A percentile compares a stretch with the other conserved stretches of the same genome.
phyloP scores from a whole-genome alignment of 2,797 vertebrate species.

The Pempheris klunzingeri region DNA sequence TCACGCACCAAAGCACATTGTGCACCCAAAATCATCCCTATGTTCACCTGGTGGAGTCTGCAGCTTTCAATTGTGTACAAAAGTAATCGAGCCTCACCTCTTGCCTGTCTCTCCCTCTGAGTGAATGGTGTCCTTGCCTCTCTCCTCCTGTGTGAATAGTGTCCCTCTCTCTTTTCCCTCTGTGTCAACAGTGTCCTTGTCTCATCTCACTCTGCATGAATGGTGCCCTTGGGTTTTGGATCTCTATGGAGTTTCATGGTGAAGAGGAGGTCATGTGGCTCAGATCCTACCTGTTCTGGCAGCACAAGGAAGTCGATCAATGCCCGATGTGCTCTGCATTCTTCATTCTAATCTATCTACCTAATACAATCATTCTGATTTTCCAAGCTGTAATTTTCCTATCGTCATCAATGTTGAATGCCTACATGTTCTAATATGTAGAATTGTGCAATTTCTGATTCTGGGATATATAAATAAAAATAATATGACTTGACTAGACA shows the following conservation, averaged over 20 bases:
- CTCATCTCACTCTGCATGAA: neutral
- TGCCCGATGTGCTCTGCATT: rapidly evolving
- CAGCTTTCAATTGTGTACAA: neutral
- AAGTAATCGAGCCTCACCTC: neutral
- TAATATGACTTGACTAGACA: neutral
- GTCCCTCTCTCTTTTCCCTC: neutral
- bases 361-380: neutral
- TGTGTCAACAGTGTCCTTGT: neutral
- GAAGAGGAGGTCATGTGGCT: neutral
- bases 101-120: neutral
- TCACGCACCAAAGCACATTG: neutral
- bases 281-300: neutral
- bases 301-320: neutral
- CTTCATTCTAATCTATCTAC: neutral
- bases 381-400: neutral
- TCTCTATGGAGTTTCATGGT: neutral
- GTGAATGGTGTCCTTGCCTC: neutral
- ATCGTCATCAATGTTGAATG: too few species aligned
- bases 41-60: neutral
- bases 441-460: neutral
- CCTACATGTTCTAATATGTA: too few species aligned
- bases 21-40: neutral
- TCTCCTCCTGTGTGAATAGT: neutral
- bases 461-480: neutral
- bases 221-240: neutral